Percentiles rank a stretch among this genome's conserved stretches.
These are phyloP conservation scores for Drosophila paramelanica DNA, from an alignment of 2,888 invertebrate genomes.

Conservation along the genomic window DNA sequence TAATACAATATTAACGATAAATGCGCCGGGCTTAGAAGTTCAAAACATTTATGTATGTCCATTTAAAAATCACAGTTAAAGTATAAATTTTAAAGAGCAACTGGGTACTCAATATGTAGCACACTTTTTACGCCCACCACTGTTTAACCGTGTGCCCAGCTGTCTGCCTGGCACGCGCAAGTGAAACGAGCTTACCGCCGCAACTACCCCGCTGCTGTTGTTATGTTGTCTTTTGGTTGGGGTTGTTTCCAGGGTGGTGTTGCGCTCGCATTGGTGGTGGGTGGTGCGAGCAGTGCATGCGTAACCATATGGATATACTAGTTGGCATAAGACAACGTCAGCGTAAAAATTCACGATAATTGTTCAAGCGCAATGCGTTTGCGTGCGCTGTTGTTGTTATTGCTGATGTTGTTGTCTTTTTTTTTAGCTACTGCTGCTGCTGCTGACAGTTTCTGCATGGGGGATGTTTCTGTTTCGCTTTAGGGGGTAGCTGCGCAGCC, in stretches of 20 bases:
- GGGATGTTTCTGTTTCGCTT: slow-evolving; percentile 50
- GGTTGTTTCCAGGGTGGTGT: slow-evolving; percentile 24
- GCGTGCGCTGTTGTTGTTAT: slow-evolving; percentile 52
- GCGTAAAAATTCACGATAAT: slow-evolving; percentile 24
- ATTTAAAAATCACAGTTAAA: too few relatives aligned
- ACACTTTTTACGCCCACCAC: slow-evolving; percentile 28
- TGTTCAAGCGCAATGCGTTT: slow-evolving; percentile 52
- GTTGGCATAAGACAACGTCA: slow-evolving; percentile 8
- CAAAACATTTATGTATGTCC: too few relatives aligned
- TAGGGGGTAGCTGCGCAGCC: slow-evolving; percentile 65
- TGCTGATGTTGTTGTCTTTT: slow-evolving; percentile 10
- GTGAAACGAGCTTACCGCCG: slow-evolving; percentile 61
- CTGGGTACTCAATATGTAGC: neutral
- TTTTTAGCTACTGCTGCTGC: neutral
- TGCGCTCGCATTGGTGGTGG: slow-evolving; percentile 32
- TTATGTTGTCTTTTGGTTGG: slow-evolving; percentile 2
- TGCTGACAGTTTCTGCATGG: slow-evolving; percentile 26
- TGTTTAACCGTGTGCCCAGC: slow-evolving; percentile 28
- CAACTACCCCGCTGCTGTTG: slow-evolving; percentile 23
- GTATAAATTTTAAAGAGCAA: too few relatives aligned
- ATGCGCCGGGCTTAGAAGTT: too few relatives aligned
- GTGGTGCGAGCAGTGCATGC: slow-evolving; percentile 71
- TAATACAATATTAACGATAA: too few relatives aligned
- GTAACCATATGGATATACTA: slow-evolving; percentile 54
- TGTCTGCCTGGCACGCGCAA: slow-evolving; percentile 63